Evolutionary conservation across 2,888 invertebrate species (phyloP).

Genomic region (Amiota communis): DNA sequence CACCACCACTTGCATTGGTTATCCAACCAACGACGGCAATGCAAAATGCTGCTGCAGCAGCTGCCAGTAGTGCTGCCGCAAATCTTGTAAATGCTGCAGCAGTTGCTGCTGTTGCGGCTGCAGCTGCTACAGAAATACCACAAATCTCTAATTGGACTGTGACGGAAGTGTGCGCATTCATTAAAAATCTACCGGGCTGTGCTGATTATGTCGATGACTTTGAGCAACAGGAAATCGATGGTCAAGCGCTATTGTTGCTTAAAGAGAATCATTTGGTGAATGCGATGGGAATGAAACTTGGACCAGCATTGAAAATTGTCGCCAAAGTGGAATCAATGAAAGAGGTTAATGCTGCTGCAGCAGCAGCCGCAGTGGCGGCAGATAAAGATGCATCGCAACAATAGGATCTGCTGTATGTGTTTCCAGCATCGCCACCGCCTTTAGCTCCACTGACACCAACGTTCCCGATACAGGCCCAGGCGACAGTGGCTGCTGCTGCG

Average conservation of each 20-base stretch:
- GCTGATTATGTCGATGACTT: slow-evolving; percentile 95
- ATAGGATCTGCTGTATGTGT: slow-evolving; percentile 14
- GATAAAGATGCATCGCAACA: slow-evolving; percentile 19
- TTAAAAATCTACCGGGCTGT: slow-evolving; percentile 91
- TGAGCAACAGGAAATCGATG: slow-evolving; percentile 95
- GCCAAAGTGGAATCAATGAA: slow-evolving; percentile 89
- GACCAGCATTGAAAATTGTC: slow-evolving; percentile 95
- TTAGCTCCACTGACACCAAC: slow-evolving; percentile 1
- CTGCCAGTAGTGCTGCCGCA: slow-evolving; percentile 5
- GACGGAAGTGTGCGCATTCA: slow-evolving; percentile 90
- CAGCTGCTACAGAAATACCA: slow-evolving; percentile 57
- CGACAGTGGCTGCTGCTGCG: neutral
- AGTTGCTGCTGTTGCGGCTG: neutral
- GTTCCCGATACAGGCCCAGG: neutral
- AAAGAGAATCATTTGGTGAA: slow-evolving; percentile 95
- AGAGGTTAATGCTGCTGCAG: slow-evolving; percentile 57
- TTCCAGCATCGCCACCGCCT: neutral
- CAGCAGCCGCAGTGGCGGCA: slow-evolving; percentile 46
- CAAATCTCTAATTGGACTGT: slow-evolving; percentile 77
- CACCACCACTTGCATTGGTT: slow-evolving; percentile 3
- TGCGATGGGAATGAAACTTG: slow-evolving; percentile 95
- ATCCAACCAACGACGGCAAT: neutral
- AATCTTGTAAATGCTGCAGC: neutral
- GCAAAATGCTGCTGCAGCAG: slow-evolving; percentile 25
- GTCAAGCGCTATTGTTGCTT: slow-evolving; percentile 91